Conservation (phyloP, 30 jellyfish, hydroid and myxozoan genomes). For the Catostylus mosaicus region DNA sequence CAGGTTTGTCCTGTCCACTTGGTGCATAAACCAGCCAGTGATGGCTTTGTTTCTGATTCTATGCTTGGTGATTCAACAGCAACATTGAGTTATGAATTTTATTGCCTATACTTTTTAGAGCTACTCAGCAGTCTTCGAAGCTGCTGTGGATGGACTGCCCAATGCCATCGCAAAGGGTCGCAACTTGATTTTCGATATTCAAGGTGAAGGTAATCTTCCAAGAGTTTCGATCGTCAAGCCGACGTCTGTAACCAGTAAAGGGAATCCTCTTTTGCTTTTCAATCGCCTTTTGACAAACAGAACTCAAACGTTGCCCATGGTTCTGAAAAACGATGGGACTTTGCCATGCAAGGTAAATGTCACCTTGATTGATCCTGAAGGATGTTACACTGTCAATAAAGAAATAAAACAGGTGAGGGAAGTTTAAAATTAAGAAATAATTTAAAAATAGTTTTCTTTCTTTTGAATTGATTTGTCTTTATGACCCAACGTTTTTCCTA, state of each 20-base stretch:
- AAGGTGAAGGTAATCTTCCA: constrained; percentile 95
- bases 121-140: constrained; percentile 92
- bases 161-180: constrained; percentile 73
- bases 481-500: too few species aligned
- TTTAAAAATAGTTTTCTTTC: neutral
- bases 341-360: constrained; percentile 75
- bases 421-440: neutral
- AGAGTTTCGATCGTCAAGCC: constrained; percentile 78
- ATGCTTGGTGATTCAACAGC: too few species aligned
- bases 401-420: constrained; percentile 13
- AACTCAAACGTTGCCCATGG: constrained; percentile 73
- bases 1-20: neutral
- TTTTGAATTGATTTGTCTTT: too few species aligned
- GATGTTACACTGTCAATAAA: constrained; percentile 52
- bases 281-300: constrained; percentile 78
- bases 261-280: constrained; percentile 77
- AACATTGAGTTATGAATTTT: neutral
- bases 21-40: too few species aligned
- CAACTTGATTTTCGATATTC: constrained; percentile 73
- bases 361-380: constrained; percentile 80
- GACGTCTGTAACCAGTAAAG: constrained; percentile 52
- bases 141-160: constrained; percentile 94
- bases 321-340: constrained; percentile 84
- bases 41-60: too few species aligned
- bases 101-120: constrained; percentile 41